These are phyloP conservation scores for Sebastes diaconus DNA, from an alignment of 2,797 vertebrate species.

Conservation along the genomic window DNA sequence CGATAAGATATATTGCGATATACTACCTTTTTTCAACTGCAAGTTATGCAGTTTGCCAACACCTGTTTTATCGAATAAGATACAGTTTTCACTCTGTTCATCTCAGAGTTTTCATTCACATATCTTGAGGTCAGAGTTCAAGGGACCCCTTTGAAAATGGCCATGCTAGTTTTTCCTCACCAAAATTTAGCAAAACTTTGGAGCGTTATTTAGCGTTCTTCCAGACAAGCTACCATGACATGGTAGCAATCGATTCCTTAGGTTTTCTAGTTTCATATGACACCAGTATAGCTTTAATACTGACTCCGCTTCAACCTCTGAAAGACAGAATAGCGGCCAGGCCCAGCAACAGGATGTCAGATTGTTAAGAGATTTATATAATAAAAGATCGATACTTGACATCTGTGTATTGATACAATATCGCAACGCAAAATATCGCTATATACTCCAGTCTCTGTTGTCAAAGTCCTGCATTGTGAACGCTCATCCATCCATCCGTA, in stretches of 20 bases:
- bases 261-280: too few relatives aligned
- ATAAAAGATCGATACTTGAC: background rate
- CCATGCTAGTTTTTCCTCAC: background rate
- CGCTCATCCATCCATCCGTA: background rate
- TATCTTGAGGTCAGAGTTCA: background rate
- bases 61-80: background rate
- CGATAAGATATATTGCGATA: too few relatives aligned
- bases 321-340: background rate
- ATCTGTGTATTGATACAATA: background rate
- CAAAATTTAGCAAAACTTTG: background rate
- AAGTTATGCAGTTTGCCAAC: background rate
- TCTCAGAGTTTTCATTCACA: too few relatives aligned
- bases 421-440: background rate
- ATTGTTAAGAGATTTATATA: background rate
- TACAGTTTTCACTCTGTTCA: too few relatives aligned
- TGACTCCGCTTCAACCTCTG: background rate
- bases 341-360: background rate
- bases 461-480: background rate
- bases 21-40: too few relatives aligned
- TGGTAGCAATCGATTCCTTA: too few relatives aligned
- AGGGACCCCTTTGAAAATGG: background rate
- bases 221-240: background rate
- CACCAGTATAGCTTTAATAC: too few relatives aligned
- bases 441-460: background rate
- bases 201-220: background rate